Percentiles rank a stretch among this genome's conserved stretches.
Evolutionary conservation across 2,797 vertebrate genomes (phyloP).

Genomic region (Bucorvus abyssinicus): DNA sequence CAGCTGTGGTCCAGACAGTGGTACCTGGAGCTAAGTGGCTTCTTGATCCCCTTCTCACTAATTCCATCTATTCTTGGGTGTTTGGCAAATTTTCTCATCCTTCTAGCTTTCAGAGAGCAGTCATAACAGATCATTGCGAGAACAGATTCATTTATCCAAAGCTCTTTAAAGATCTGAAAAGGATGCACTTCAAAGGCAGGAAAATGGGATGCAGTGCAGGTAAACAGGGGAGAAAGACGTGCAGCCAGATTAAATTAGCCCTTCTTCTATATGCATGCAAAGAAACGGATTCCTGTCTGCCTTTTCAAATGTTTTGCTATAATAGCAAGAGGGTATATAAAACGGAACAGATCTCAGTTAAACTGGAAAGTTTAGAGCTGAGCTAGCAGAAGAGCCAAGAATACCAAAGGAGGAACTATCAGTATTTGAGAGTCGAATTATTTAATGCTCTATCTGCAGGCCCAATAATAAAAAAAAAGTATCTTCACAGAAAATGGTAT

Average conservation of each 20-base stretch:
- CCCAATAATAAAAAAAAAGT: not conserved
- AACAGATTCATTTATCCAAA: not conserved
- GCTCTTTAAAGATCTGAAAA: not conserved
- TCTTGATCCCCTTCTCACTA: not conserved
- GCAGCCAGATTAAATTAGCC: not conserved
- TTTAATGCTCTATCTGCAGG: not conserved
- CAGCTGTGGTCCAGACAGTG: not conserved
- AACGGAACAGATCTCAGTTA: not conserved
- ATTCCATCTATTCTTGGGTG: not conserved
- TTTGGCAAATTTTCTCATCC: not conserved
- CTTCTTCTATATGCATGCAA: not conserved
- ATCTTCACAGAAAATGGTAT: not conserved
- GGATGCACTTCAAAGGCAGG: not conserved
- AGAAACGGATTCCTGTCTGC: not conserved
- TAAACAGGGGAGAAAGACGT: not conserved
- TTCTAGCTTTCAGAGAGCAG: not conserved
- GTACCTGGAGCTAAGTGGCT: not conserved
- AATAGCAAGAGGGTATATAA: not conserved
- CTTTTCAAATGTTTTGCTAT: not conserved
- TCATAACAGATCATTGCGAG: not conserved
- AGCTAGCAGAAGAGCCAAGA: not conserved
- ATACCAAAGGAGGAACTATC: not conserved
- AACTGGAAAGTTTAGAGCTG: not conserved
- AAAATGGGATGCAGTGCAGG: not conserved
- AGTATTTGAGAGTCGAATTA: not conserved